Percentiles rank a stretch among this genome's conserved stretches.
Evolutionary conservation across 2,888 invertebrate species (phyloP).

Genomic region (Polydrusus pterygomalis): DNA sequence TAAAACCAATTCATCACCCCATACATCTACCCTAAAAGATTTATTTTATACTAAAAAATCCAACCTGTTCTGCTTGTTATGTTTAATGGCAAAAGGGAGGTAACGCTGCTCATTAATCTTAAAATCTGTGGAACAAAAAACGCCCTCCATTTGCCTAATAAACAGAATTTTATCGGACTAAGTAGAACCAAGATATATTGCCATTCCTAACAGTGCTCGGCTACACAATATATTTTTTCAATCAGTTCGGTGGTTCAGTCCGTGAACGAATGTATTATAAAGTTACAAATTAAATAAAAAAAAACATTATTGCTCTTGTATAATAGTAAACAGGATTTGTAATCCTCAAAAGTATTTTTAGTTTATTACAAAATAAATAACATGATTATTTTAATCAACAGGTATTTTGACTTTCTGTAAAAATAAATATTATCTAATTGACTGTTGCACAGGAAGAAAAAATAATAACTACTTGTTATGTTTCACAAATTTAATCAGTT

Average conservation of each 20-base stretch:
- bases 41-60: conserved; percentile 8
- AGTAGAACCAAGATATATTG: conserved; percentile 33
- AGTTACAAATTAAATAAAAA: neutral
- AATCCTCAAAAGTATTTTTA: too few relatives aligned
- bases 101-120: conserved; percentile 32
- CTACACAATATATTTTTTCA: conserved; percentile 4
- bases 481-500: too few relatives aligned
- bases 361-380: too few relatives aligned
- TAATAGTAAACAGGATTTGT: too few relatives aligned
- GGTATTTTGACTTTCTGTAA: too few relatives aligned
- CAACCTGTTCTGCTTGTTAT: conserved; percentile 23
- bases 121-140: conserved; percentile 24
- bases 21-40: neutral
- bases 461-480: too few relatives aligned
- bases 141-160: conserved; percentile 29
- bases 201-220: conserved; percentile 6
- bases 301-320: too few relatives aligned
- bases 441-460: too few relatives aligned
- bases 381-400: too few relatives aligned
- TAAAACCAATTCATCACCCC: neutral
- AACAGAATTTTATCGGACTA: conserved; percentile 32
- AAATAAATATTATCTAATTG: too few relatives aligned
- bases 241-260: neutral
- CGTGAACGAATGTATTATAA: neutral
- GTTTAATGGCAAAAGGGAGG: conserved; percentile 33